Conservation (phyloP, 2,797 vertebrate species). For the Sparidentex hasta region DNA sequence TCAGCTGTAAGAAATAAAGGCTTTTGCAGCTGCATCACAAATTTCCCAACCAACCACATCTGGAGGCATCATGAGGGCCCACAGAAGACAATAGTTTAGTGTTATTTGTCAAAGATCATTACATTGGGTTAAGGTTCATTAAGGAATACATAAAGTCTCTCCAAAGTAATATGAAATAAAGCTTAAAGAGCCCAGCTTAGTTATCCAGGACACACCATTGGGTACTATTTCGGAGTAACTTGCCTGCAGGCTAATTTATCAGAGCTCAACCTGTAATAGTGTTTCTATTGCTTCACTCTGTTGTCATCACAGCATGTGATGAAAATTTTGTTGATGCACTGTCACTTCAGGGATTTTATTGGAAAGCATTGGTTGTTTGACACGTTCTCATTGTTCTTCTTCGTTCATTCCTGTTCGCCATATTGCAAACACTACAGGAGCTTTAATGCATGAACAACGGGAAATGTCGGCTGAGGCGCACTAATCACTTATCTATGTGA, state of each 20-base stretch:
- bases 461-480: neutral
- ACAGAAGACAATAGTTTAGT: neutral
- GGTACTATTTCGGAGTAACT: neutral
- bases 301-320: neutral
- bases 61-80: slow-evolving; percentile 29
- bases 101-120: slow-evolving; percentile 26
- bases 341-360: neutral
- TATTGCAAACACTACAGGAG: neutral
- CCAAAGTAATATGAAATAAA: slow-evolving; percentile 3
- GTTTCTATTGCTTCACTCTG: neutral
- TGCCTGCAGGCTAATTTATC: neutral
- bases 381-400: neutral
- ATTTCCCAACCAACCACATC: slow-evolving; percentile 28
- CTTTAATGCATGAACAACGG: neutral
- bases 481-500: neutral
- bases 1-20: slow-evolving; percentile 31
- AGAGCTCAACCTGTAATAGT: slow-evolving; percentile 5
- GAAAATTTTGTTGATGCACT: neutral
- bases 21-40: slow-evolving; percentile 25
- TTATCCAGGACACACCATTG: neutral
- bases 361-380: neutral
- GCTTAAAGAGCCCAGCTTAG: neutral
- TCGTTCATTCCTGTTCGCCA: neutral
- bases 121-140: slow-evolving; percentile 7
- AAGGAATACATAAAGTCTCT: slow-evolving; percentile 19